Conservation (phyloP, 1,140 invertebrate species). For the Steinernema khuongi region DNA sequence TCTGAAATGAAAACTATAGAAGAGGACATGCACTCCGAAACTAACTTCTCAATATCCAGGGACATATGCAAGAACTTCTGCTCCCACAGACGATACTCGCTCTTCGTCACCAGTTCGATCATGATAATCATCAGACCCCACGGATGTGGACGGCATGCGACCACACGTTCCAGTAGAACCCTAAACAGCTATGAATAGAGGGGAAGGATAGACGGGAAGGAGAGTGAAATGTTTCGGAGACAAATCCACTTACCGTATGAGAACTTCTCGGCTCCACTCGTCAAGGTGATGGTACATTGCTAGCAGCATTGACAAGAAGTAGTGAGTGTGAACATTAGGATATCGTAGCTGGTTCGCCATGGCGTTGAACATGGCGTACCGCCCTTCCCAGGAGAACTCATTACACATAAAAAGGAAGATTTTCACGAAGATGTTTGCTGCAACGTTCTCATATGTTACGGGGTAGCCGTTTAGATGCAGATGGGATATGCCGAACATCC, state of each 20-base stretch:
- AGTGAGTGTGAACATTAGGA: neutral
- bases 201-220: no score
- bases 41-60: no score
- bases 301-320: neutral
- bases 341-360: neutral
- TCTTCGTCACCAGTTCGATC: neutral
- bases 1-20: no score
- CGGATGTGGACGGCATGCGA: neutral
- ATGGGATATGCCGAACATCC: neutral
- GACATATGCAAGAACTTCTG: no score
- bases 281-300: neutral
- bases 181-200: no score
- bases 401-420: neutral
- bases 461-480: neutral
- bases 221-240: no score
- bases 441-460: neutral
- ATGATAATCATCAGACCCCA: neutral
- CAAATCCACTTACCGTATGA: neutral
- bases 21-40: no score
- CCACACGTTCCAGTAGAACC: neutral
- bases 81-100: no score
- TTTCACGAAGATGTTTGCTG: neutral
- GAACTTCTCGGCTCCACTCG: neutral
- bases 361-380: neutral
- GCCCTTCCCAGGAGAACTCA: neutral